These are phyloP conservation scores for Echinometra lucunter DNA, from an alignment of 53 echinoderm and acorn worm genomes.

Conservation along the genomic window DNA sequence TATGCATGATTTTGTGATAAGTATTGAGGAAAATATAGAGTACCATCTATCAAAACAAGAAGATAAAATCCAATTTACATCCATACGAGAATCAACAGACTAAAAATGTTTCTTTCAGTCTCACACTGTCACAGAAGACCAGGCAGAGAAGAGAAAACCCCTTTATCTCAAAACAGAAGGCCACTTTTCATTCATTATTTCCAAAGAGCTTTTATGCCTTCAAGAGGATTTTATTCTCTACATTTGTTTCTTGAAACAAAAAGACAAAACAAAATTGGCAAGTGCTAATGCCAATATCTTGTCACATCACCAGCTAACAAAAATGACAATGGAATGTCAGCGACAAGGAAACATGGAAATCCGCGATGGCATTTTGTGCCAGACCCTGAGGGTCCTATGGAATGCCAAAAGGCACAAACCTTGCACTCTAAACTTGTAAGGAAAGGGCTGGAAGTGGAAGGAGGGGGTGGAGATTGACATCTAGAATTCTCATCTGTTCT, in stretches of 20 bases:
- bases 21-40: too few species aligned
- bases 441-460: too few species aligned
- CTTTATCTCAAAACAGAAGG: too few species aligned
- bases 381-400: constrained; percentile 4
- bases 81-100: too few species aligned
- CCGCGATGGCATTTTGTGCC: neutral
- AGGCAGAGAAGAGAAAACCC: too few species aligned
- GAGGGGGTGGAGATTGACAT: too few species aligned
- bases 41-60: too few species aligned
- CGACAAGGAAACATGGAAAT: neutral
- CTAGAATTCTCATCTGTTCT: too few species aligned
- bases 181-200: too few species aligned
- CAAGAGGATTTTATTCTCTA: neutral
- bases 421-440: neutral
- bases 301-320: neutral
- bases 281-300: neutral
- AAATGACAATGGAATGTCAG: constrained; percentile 16
- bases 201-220: neutral
- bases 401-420: neutral
- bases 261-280: neutral
- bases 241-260: neutral
- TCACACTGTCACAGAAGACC: too few species aligned
- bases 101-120: too few species aligned
- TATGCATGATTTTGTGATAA: too few species aligned
- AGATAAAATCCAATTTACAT: neutral